Conservation (phyloP, 2,888 invertebrate genomes). For the Cyaniris semiargus region DNA sequence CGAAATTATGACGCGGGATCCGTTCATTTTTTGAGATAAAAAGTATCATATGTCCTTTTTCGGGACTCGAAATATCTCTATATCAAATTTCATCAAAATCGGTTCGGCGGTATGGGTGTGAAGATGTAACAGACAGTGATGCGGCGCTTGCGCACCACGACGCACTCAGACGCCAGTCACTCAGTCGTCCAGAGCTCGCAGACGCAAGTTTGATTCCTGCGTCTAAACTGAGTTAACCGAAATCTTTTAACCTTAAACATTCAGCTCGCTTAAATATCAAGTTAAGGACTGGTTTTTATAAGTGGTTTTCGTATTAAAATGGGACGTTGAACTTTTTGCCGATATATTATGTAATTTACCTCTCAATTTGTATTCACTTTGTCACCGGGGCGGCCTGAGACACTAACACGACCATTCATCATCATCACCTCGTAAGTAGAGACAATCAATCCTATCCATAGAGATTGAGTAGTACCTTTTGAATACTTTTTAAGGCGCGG, state of each 20-base stretch:
- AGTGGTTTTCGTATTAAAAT: slow-evolving; percentile 69
- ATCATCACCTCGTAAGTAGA: neutral
- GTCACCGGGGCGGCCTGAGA: slow-evolving; percentile 42
- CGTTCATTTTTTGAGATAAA: too few species aligned
- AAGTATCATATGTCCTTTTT: too few species aligned
- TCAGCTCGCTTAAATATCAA: slow-evolving; percentile 55
- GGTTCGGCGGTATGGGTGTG: too few species aligned
- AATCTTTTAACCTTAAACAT: slow-evolving; percentile 41
- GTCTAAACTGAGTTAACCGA: neutral
- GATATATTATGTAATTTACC: slow-evolving; percentile 61
- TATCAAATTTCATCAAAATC: too few species aligned
- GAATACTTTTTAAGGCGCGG: too few species aligned
- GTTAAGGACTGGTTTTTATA: slow-evolving; percentile 68
- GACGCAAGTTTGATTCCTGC: neutral
- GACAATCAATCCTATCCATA: too few species aligned
- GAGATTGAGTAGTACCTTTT: too few species aligned
- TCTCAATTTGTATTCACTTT: slow-evolving; percentile 63
- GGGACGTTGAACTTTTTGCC: slow-evolving; percentile 73
- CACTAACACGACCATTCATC: neutral
- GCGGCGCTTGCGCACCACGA: too few species aligned
- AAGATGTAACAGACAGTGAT: too few species aligned
- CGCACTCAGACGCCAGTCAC: neutral
- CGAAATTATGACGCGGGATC: too few species aligned
- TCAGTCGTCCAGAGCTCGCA: too few species aligned
- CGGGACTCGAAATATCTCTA: too few species aligned